phyloP scores from a whole-genome alignment of 2,113 vertebrate genomes.

The Dasyornis broadbenti region DNA sequence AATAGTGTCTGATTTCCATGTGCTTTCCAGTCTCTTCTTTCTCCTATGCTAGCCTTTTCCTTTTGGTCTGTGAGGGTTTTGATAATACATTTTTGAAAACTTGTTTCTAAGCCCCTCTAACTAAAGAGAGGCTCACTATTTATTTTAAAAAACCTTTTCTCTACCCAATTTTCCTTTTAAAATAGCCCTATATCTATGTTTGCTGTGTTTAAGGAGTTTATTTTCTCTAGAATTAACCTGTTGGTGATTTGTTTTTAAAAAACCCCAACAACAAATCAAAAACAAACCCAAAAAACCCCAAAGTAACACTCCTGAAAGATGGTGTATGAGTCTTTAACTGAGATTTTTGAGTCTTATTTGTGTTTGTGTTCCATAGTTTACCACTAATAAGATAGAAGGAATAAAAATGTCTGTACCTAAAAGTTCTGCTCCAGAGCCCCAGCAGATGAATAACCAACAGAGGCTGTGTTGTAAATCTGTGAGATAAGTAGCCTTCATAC shows the following conservation, averaged over 20 bases:
- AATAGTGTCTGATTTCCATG: neutral
- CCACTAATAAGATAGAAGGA: neutral
- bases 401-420: neutral
- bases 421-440: neutral
- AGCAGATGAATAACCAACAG: neutral
- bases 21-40: neutral
- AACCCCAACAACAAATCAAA: neutral
- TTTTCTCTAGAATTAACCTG: neutral
- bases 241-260: neutral
- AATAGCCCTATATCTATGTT: neutral
- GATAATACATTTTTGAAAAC: neutral
- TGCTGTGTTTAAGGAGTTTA: neutral
- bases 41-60: neutral
- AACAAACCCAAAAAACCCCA: neutral
- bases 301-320: neutral
- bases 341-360: neutral
- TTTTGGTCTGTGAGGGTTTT: neutral
- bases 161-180: neutral
- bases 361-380: neutral
- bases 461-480: slow-evolving; percentile 10
- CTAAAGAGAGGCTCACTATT: neutral
- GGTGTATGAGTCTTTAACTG: neutral
- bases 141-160: neutral
- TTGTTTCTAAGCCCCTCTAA: neutral
- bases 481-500: slow-evolving; percentile 38